These are phyloP conservation scores for Brienomyrus longianalis DNA, from an alignment of 2,113 vertebrate species.

Conservation along the genomic window DNA sequence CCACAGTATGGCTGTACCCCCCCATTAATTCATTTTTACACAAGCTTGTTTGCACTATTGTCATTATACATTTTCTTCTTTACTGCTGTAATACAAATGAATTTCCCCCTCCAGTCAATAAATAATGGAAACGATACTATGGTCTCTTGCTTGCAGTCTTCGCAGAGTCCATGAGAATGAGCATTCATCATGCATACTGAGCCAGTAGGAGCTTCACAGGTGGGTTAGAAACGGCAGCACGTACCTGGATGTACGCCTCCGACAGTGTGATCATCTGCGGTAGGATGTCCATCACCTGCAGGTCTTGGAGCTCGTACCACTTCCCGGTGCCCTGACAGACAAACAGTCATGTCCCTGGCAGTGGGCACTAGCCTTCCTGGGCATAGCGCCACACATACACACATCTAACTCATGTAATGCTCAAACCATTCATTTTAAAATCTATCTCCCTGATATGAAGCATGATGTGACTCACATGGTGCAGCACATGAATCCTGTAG, in stretches of 20 bases:
- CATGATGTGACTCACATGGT: constrained; percentile 70
- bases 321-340: constrained; percentile 82
- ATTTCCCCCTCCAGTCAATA: background rate
- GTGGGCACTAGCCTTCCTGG: background rate
- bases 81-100: background rate
- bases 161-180: background rate
- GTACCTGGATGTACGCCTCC: constrained; percentile 93
- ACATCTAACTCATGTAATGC: background rate
- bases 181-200: background rate
- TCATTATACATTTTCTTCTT: background rate
- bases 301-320: constrained; percentile 95
- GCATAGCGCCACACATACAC: background rate
- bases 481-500: constrained; percentile 89
- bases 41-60: background rate
- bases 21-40: background rate
- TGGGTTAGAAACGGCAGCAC: background rate
- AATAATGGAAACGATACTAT: background rate
- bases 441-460: background rate
- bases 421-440: background rate
- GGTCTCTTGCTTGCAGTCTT: background rate
- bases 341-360: background rate
- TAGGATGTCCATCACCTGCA: constrained; percentile 91
- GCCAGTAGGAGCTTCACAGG: background rate
- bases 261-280: constrained; percentile 97
- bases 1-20: background rate